Conservation (phyloP, 2,113 vertebrate species). For the Poeciliopsis prolifica region DNA sequence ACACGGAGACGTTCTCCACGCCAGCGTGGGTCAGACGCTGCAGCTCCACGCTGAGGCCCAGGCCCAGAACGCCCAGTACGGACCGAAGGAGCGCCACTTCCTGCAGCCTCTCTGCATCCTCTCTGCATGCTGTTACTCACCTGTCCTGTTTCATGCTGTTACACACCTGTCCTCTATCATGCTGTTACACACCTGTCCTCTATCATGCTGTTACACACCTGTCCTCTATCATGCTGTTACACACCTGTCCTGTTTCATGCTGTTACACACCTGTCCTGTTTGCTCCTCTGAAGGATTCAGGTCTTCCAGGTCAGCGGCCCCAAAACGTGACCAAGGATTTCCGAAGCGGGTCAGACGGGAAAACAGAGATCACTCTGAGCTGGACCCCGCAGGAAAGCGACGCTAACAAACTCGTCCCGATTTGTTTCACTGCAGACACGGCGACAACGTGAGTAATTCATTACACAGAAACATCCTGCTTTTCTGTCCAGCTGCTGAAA, state of each 20-base stretch:
- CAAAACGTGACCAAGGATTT: slow-evolving; percentile 67
- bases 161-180: too few species aligned
- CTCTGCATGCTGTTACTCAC: too few species aligned
- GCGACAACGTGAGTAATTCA: slow-evolving; percentile 44
- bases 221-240: too few species aligned
- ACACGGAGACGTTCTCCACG: slow-evolving; percentile 49
- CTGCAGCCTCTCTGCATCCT: too few species aligned
- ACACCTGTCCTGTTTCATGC: too few species aligned
- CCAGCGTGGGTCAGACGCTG: slow-evolving; percentile 57
- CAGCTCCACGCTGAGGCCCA: slow-evolving; percentile 57
- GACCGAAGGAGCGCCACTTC: background rate
- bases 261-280: too few species aligned
- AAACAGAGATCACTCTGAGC: slow-evolving; percentile 44
- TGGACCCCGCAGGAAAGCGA: slow-evolving; percentile 69
- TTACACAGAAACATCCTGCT: background rate
- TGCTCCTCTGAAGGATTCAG: slow-evolving; percentile 56
- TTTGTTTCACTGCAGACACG: slow-evolving; percentile 80
- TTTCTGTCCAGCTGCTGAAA: background rate
- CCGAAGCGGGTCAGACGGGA: background rate
- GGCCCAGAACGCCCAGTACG: slow-evolving; percentile 53
- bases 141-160: too few species aligned
- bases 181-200: too few species aligned
- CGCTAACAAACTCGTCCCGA: slow-evolving; percentile 46
- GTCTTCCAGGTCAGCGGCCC: slow-evolving; percentile 79
- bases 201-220: too few species aligned